Percentiles rank a stretch among this genome's conserved stretches.
Conservation (phyloP, 2,888 invertebrate genomes). For the Orchesella flavescens region DNA sequence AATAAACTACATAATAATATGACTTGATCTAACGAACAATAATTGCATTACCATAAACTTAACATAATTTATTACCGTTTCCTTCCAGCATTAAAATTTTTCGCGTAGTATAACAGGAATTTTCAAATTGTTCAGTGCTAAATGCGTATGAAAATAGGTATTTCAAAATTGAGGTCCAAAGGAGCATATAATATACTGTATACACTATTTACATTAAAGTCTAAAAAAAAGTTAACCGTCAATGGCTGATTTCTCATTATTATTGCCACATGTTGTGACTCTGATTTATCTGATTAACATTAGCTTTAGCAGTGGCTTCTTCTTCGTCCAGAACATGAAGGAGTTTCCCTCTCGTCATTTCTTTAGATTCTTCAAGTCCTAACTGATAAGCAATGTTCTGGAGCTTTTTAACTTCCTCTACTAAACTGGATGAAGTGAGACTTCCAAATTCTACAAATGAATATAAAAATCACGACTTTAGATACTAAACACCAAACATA, state of each 20-base stretch:
- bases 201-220: background rate
- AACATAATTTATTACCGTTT: no score
- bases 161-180: background rate
- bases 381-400: slow-evolving; percentile 96
- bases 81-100: background rate
- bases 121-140: no score
- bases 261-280: slow-evolving; percentile 37
- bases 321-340: slow-evolving; percentile 81
- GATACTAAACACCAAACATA: slow-evolving; percentile 18
- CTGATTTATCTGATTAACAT: slow-evolving; percentile 38
- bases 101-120: background rate
- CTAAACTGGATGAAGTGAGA: slow-evolving; percentile 86
- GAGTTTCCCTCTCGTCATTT: slow-evolving; percentile 96
- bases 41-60: no score
- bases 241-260: background rate
- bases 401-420: slow-evolving; percentile 93
- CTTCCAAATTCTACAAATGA: slow-evolving; percentile 76
- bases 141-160: no score
- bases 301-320: slow-evolving; percentile 38
- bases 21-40: no score
- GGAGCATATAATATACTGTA: background rate
- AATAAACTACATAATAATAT: no score
- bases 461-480: slow-evolving; percentile 11
- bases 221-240: background rate
- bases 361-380: slow-evolving; percentile 94